phyloP scores from a whole-genome alignment of 1,140 invertebrate genomes.

The Drosophila virilis region DNA sequence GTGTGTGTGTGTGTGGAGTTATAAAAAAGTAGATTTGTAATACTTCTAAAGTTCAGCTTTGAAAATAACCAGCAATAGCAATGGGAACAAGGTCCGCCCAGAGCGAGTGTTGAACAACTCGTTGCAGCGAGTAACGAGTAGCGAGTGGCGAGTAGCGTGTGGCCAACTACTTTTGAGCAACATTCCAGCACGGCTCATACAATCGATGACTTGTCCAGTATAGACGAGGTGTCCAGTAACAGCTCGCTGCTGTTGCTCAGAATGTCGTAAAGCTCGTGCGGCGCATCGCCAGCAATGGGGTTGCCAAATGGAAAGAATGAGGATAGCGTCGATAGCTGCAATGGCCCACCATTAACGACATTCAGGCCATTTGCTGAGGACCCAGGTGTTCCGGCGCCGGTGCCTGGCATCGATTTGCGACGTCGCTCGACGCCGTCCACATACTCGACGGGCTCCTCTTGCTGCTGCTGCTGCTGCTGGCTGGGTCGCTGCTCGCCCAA shows the following conservation, averaged over 20 bases:
- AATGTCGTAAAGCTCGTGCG: conserved; percentile 79
- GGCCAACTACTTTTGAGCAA: conserved; percentile 7
- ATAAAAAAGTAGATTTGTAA: conserved; percentile 55
- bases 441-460: conserved; percentile 53
- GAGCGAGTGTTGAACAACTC: not conserved
- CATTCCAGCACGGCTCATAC: conserved; percentile 46
- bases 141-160: conserved; percentile 1
- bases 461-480: conserved; percentile 1
- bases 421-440: conserved; percentile 76
- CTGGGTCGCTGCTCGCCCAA: conserved; percentile 44
- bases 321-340: conserved; percentile 78
- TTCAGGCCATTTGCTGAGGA: conserved; percentile 51
- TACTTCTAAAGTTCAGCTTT: conserved; percentile 76
- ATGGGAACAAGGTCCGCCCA: conserved; percentile 20
- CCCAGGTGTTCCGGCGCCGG: not conserved
- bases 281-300: conserved; percentile 73
- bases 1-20: conserved; percentile 18
- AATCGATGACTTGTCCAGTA: conserved; percentile 82
- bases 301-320: conserved; percentile 85
- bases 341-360: conserved; percentile 34
- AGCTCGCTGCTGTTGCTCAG: conserved; percentile 75
- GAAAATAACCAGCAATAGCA: conserved; percentile 45
- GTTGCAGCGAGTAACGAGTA: not conserved
- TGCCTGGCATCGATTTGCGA: conserved; percentile 44
- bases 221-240: conserved; percentile 72